Conservation (phyloP, 2,113 vertebrate species). For the Orycteropus afer region DNA sequence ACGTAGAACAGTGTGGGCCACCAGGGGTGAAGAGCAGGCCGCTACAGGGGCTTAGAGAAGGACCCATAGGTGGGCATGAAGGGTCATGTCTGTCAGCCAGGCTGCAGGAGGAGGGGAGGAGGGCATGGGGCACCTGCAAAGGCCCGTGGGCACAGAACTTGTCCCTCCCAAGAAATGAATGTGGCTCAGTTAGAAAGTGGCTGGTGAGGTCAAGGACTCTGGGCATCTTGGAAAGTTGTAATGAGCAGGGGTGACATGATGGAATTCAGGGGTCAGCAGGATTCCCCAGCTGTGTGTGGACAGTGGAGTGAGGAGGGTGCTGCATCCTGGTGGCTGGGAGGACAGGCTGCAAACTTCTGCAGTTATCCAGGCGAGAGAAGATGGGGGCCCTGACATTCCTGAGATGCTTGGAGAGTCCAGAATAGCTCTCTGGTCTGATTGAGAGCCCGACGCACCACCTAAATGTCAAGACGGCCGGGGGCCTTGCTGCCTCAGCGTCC, state of each 20-base stretch:
- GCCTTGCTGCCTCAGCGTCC: background rate
- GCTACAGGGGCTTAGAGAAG: background rate
- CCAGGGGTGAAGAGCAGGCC: background rate
- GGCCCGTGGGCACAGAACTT: background rate
- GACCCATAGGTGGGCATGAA: background rate
- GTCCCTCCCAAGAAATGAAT: background rate
- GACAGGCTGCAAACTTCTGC: background rate
- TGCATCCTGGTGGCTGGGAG: background rate
- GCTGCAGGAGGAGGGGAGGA: no score
- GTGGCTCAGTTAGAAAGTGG: background rate
- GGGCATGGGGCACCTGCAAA: background rate
- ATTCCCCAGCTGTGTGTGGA: background rate
- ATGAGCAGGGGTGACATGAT: background rate
- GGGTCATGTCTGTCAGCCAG: background rate
- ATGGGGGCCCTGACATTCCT: background rate
- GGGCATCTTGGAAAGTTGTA: background rate
- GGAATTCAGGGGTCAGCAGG: background rate
- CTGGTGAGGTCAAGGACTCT: background rate
- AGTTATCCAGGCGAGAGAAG: background rate
- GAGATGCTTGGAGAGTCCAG: background rate
- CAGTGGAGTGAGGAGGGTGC: background rate
- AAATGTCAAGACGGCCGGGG: background rate
- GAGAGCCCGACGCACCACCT: background rate
- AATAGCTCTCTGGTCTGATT: background rate
- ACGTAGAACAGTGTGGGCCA: no score